Percentiles rank a stretch among this genome's conserved stretches.
Conservation (phyloP, 2,888 invertebrate species). For the Frankliniella intonsa region DNA sequence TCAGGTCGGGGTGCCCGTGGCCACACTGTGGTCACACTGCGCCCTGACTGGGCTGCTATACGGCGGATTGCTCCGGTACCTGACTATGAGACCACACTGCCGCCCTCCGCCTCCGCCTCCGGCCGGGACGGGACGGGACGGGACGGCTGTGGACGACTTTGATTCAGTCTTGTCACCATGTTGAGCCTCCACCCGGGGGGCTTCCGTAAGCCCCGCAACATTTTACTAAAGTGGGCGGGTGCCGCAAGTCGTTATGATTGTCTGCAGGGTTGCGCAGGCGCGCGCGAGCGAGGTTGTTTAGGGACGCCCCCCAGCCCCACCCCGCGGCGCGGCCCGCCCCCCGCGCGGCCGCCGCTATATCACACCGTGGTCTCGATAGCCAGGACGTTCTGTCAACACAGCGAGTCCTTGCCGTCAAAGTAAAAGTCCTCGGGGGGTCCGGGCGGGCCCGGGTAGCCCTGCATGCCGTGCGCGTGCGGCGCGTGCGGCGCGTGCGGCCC, state of each 20-base stretch:
- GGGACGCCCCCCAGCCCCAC: neutral
- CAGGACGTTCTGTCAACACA: conserved; percentile 60
- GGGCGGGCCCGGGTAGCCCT: conserved; percentile 33
- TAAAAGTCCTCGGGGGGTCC: conserved; percentile 43
- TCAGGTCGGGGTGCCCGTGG: no score
- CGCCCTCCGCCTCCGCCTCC: neutral
- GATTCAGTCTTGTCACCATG: conserved; percentile 17
- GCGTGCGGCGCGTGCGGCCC: no score
- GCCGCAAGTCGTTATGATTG: neutral
- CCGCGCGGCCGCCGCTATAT: conserved; percentile 27
- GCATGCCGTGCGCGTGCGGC: neutral
- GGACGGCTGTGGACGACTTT: neutral
- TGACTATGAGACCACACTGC: conserved; percentile 18
- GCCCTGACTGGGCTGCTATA: neutral
- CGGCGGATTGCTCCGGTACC: conserved; percentile 10
- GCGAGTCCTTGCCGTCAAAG: conserved; percentile 63
- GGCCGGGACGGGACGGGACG: neutral
- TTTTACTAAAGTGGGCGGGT: no score
- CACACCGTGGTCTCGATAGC: conserved; percentile 48
- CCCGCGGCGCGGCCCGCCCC: neutral
- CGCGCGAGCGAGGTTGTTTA: neutral
- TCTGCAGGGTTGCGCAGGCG: neutral
- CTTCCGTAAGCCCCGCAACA: no score
- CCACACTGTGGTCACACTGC: neutral
- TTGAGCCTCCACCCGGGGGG: conserved; percentile 2